A percentile compares a stretch with the other conserved stretches of the same genome.
Conservation (phyloP, 1,140 invertebrate species). For the Ephestia elutella region DNA sequence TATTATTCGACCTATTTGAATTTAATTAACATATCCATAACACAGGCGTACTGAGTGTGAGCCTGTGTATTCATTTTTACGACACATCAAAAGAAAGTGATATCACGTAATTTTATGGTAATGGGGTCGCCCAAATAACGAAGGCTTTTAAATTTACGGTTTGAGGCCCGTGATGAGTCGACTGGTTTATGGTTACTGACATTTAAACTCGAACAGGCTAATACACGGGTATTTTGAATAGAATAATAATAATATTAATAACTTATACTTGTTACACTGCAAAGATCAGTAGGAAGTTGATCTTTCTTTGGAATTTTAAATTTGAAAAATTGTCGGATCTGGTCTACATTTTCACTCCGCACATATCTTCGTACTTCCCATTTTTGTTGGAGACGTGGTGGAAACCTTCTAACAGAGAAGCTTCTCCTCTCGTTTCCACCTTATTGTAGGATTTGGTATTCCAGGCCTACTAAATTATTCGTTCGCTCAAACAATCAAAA, state of each 20-base stretch:
- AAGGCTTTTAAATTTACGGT: constrained; percentile 69
- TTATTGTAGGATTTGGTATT: no score
- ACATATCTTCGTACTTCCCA: no score
- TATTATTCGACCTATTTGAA: constrained; percentile 8
- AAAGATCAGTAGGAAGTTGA: no score
- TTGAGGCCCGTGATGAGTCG: constrained; percentile 47
- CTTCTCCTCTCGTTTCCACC: no score
- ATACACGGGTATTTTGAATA: constrained; percentile 22
- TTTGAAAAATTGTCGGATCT: no score
- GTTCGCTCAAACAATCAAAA: not conserved
- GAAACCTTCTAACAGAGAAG: no score
- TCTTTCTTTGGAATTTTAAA: no score
- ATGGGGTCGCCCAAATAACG: constrained; percentile 54
- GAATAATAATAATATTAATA: not conserved
- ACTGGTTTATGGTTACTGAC: constrained; percentile 55
- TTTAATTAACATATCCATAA: constrained; percentile 26
- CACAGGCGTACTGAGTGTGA: constrained; percentile 22
- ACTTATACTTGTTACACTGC: no score
- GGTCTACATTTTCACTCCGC: no score
- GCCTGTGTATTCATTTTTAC: constrained; percentile 60
- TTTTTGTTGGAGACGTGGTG: no score
- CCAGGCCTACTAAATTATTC: not conserved
- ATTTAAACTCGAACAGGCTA: constrained; percentile 48
- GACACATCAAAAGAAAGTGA: constrained; percentile 68
- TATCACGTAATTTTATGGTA: constrained; percentile 67